phyloP scores from a whole-genome alignment of 2,113 vertebrate species.

The Calonectris borealis region DNA sequence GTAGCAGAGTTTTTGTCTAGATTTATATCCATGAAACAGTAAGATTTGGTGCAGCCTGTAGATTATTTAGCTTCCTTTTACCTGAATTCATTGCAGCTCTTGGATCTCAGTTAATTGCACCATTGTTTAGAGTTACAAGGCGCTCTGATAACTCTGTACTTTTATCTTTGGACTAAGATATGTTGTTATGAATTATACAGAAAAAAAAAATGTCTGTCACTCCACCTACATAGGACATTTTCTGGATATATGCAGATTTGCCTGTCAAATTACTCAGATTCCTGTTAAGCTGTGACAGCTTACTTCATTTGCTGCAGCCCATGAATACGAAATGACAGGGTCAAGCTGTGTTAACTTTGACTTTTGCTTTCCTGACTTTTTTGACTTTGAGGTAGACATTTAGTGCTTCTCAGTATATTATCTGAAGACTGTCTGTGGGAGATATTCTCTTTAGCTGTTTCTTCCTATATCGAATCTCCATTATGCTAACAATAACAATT shows the following conservation, averaged over 20 bases:
- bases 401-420: background rate
- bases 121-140: background rate
- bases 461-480: background rate
- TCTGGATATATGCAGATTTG: slow-evolving; percentile 9
- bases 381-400: background rate
- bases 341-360: background rate
- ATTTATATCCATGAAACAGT: background rate
- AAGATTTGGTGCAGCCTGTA: background rate
- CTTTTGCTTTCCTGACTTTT: slow-evolving; percentile 1
- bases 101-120: background rate
- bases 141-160: background rate
- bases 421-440: background rate
- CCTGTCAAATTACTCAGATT: background rate
- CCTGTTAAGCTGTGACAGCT: background rate
- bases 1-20: background rate
- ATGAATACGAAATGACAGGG: background rate
- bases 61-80: background rate
- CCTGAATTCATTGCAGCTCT: background rate
- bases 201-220: background rate
- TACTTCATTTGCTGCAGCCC: background rate
- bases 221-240: background rate
- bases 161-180: background rate
- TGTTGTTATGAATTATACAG: background rate
- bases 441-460: background rate
- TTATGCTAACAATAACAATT: background rate